Base-by-base conservation (phyloP, 2,888 invertebrate species). In the Mayetiola destructor region DNA sequence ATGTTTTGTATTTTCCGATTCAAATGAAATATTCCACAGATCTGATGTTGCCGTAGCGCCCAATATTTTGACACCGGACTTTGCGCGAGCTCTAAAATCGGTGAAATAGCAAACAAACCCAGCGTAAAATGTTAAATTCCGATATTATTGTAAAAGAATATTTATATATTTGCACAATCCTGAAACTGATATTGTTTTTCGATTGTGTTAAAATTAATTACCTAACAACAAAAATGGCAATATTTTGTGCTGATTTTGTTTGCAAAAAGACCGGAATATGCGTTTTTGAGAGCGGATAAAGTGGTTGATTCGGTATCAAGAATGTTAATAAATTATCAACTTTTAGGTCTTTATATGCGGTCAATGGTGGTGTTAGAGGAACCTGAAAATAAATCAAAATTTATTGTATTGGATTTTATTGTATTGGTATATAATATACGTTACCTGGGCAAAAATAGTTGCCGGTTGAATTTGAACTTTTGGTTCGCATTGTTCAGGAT, bases 241-340 rank as follows among this genome's bases (percentile, higher is more conserved):
- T 80, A 53, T 81, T 76, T 63, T 79, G 75, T 63, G 79, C 79
- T 21, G 80, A 75, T 64, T 81, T 82, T 58, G 85, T 80, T 61
- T 84, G 82, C 59, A 95, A 78, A 66, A 91, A 90, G 30, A 92
- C 91, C 1, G 94, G 93, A 23, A 94, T 81, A 72, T 94, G 90
- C 64, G 95, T 78, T 66, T 88, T 82, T 32, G 92, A 88, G 67
- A 88, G 82, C 3, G 94, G 93, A 72, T 90, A 92, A 16, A 94
- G 77, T 0, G 91, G 87, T 56, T 87, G 86, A 66, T 91, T 85
- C 0, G 95, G 94, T 57, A 94, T 77, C 58, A 93, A 75, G 62
- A 95, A 81, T 1, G 88, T 85, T 23, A 94, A 77, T 59, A 86
- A 83, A 60, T 92, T 89, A 63, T 86, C 85, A 53, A 90, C 81